A percentile compares a stretch with the other conserved stretches of the same genome.
Evolutionary conservation across 1,140 invertebrate genomes (phyloP).

Genomic region (Macrobrachium nipponense): DNA sequence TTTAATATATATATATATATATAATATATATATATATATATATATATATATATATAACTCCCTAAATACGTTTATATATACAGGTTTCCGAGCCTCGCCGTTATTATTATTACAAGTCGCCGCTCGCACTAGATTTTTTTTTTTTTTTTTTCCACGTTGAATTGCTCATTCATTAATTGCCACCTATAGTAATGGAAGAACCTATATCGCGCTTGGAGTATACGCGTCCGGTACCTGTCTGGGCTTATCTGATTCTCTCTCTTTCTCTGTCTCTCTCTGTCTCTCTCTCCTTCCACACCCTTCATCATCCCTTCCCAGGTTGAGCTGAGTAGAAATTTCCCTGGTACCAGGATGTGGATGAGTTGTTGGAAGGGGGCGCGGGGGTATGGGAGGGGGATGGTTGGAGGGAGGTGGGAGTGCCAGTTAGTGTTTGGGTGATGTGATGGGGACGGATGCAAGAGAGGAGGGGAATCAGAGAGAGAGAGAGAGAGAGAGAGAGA

Average conservation of each 20-base stretch:
- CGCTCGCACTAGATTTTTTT: too few species aligned
- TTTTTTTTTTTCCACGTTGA: too few species aligned
- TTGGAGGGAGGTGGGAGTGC: neutral
- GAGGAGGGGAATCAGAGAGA: neutral
- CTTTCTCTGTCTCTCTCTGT: too few species aligned
- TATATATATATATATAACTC: too few species aligned
- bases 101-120: too few species aligned
- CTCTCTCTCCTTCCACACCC: neutral
- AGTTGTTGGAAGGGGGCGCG: constrained; percentile 2
- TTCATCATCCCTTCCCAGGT: neutral
- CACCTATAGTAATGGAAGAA: too few species aligned
- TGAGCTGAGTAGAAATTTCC: too few species aligned
- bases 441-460: neutral
- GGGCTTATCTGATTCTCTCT: neutral
- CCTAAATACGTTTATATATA: too few species aligned
- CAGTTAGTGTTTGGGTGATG: constrained; percentile 19
- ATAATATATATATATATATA: too few species aligned
- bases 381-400: neutral
- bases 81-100: too few species aligned
- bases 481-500: neutral
- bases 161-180: too few species aligned
- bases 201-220: neutral
- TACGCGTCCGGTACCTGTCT: neutral
- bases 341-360: neutral
- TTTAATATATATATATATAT: too few species aligned